Evolutionary conservation across 2,113 vertebrate species (phyloP).

Genomic region (Casuarius casuarius): DNA sequence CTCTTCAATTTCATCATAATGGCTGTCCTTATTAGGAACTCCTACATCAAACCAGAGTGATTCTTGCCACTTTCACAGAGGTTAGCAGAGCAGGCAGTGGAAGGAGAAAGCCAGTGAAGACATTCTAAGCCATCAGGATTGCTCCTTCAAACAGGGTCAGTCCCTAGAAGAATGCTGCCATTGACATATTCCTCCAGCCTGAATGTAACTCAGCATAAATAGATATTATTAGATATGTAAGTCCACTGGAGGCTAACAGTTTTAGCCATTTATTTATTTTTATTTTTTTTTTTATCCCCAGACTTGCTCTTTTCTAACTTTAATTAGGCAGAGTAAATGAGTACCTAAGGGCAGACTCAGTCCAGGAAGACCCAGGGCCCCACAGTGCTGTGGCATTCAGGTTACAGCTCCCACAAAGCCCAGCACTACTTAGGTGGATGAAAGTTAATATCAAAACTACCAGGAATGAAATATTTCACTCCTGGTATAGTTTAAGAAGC

Average conservation of each 20-base stretch:
- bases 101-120: background rate
- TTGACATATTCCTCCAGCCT: background rate
- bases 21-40: background rate
- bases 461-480: background rate
- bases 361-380: rapidly evolving
- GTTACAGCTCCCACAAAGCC: background rate
- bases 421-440: background rate
- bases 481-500: background rate
- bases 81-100: background rate
- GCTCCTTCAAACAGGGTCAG: background rate
- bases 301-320: background rate
- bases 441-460: background rate
- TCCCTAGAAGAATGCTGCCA: background rate
- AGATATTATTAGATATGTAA: background rate
- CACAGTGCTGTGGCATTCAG: rapidly evolving
- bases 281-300: background rate
- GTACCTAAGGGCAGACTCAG: rapidly evolving
- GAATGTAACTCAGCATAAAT: background rate
- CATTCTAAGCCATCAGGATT: background rate
- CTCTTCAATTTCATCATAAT: background rate
- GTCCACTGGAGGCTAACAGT: background rate
- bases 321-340: background rate
- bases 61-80: background rate
- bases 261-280: background rate
- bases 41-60: background rate